Evolutionary conservation across 2,797 vertebrate species (phyloP).

Genomic region (Neomorphus geoffroyi): DNA sequence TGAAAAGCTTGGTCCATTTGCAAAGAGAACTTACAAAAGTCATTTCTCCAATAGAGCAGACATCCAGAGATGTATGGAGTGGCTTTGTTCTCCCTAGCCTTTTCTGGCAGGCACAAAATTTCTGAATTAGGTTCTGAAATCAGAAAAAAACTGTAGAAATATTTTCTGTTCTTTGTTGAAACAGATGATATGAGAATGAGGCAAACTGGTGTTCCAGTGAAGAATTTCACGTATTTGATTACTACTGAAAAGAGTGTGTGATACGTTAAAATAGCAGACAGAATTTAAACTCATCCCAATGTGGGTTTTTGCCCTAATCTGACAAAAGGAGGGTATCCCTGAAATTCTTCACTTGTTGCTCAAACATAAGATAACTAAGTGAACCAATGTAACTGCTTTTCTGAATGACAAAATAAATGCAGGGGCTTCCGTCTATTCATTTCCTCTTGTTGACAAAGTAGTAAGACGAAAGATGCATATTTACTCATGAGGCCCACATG

Average conservation of each 20-base stretch:
- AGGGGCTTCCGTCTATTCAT: background rate
- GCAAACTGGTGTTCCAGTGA: background rate
- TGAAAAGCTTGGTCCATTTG: background rate
- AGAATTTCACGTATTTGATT: background rate
- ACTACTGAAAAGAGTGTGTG: background rate
- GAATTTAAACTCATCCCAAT: background rate
- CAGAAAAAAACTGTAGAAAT: background rate
- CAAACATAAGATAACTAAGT: background rate
- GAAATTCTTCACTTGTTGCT: background rate
- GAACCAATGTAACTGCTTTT: background rate
- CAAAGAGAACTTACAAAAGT: background rate
- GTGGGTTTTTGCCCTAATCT: background rate
- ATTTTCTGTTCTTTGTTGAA: background rate
- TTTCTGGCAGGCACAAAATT: background rate
- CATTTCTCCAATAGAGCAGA: background rate
- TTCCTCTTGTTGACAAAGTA: background rate
- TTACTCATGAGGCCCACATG: background rate
- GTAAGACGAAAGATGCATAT: background rate
- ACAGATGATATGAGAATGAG: background rate
- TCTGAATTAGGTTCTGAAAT: background rate
- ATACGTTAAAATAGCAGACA: background rate
- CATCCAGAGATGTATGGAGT: background rate
- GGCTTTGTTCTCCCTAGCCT: background rate
- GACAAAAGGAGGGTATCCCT: background rate
- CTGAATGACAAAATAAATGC: background rate